Evolutionary conservation across 1,140 invertebrate genomes (phyloP).

Genomic region (Sitophilus oryzae): DNA sequence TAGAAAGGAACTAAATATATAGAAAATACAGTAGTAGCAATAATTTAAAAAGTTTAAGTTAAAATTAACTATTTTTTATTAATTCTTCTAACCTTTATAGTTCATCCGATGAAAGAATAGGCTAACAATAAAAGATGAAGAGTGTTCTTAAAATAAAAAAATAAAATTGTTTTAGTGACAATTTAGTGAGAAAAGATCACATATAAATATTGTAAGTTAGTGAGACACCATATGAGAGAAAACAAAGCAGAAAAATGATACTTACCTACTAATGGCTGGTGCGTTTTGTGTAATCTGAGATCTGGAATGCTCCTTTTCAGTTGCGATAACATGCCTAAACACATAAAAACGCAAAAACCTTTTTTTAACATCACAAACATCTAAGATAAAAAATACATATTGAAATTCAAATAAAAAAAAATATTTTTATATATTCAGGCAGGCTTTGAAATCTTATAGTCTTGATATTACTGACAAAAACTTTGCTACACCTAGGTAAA

Average conservation of each 20-base stretch:
- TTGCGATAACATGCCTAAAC: constrained; percentile 76
- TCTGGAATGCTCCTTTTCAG: constrained; percentile 82
- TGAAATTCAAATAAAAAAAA: background rate
- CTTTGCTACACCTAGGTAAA: no score
- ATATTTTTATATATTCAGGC: background rate
- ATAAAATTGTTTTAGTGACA: background rate
- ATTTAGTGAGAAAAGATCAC: no score
- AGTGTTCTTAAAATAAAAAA: constrained; percentile 9
- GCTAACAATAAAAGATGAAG: constrained; percentile 13
- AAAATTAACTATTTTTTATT: no score
- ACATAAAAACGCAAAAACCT: constrained; percentile 32
- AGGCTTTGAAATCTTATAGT: no score
- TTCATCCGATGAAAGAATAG: constrained; percentile 9
- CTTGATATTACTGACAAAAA: no score
- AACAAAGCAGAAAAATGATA: constrained; percentile 13
- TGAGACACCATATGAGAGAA: no score
- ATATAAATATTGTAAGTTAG: no score
- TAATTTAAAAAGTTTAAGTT: no score
- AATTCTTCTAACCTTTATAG: constrained; percentile 4
- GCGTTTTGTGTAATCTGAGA: constrained; percentile 68
- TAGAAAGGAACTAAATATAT: no score
- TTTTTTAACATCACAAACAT: constrained; percentile 19
- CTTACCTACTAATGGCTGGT: constrained; percentile 57
- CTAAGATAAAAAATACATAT: background rate
- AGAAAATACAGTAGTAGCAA: no score